phyloP scores from a whole-genome alignment of 1,140 invertebrate species.

The Zaprionus camerounensis region DNA sequence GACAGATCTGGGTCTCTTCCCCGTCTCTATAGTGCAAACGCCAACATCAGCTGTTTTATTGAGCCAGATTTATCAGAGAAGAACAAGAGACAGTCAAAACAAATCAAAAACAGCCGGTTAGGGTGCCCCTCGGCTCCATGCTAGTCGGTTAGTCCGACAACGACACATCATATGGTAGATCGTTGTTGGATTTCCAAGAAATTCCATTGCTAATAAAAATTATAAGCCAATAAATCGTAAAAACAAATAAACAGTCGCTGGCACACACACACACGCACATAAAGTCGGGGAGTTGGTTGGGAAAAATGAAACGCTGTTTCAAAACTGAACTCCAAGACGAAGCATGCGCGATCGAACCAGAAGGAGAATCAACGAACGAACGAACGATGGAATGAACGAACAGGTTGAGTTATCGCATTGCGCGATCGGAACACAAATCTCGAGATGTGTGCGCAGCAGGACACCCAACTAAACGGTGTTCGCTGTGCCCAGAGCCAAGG shows the following conservation, averaged over 20 bases:
- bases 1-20: neutral
- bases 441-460: conserved; percentile 78
- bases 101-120: conserved; percentile 39
- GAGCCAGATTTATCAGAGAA: conserved; percentile 7
- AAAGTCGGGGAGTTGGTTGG: neutral
- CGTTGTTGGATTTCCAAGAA: conserved; percentile 64
- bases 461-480: conserved; percentile 77
- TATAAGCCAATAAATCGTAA: conserved; percentile 80
- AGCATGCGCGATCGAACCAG: conserved; percentile 18
- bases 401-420: conserved; percentile 82
- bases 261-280: conserved; percentile 18
- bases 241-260: conserved; percentile 59
- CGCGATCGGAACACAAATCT: conserved; percentile 79
- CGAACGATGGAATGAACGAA: conserved; percentile 35
- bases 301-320: conserved; percentile 66
- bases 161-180: conserved; percentile 53
- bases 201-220: conserved; percentile 79
- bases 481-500: neutral
- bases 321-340: conserved; percentile 25
- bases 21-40: neutral
- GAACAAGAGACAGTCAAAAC: conserved; percentile 22
- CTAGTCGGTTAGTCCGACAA: conserved; percentile 2
- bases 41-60: conserved; percentile 30
- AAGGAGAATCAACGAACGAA: neutral
- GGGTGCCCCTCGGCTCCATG: neutral